Conservation (phyloP, 1,140 invertebrate species). For the Tetramorium alpestre region DNA sequence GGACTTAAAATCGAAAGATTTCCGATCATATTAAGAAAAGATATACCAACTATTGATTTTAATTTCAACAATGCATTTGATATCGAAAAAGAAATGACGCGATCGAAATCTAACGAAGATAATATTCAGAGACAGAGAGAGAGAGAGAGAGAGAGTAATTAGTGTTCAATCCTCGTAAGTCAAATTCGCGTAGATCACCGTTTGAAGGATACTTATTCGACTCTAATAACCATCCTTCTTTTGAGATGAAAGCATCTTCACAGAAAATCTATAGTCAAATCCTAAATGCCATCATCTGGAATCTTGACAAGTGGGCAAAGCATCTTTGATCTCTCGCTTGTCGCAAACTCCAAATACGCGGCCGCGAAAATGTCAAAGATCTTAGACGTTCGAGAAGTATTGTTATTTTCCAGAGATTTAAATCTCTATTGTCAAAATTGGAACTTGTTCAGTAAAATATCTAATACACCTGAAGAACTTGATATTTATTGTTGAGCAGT, state of each 20-base stretch:
- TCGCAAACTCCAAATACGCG: conserved; percentile 18
- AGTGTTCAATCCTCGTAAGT: neutral
- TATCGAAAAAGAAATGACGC: neutral
- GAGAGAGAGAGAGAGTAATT: neutral
- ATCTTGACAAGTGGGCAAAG: conserved; percentile 4
- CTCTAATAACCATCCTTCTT: conserved; percentile 14
- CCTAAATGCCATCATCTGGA: neutral
- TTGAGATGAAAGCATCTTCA: neutral
- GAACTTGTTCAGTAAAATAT: neutral
- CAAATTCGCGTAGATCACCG: neutral
- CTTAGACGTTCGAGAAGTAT: neutral
- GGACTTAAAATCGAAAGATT: neutral
- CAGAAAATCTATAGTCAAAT: neutral
- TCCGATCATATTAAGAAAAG: neutral
- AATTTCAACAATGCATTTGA: conserved; percentile 9
- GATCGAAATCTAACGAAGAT: conserved; percentile 6
- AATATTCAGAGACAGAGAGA: neutral
- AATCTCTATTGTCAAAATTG: conserved; percentile 9
- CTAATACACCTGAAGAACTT: neutral
- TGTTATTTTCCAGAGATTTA: conserved; percentile 41
- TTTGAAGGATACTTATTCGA: neutral
- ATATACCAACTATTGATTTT: neutral
- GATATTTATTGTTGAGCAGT: conserved; percentile 24
- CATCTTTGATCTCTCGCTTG: conserved; percentile 17
- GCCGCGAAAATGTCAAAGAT: conserved; percentile 32